These are phyloP conservation scores for Microctenopoma steveboyesi DNA, from an alignment of 2,797 vertebrate genomes.

Conservation along the genomic window DNA sequence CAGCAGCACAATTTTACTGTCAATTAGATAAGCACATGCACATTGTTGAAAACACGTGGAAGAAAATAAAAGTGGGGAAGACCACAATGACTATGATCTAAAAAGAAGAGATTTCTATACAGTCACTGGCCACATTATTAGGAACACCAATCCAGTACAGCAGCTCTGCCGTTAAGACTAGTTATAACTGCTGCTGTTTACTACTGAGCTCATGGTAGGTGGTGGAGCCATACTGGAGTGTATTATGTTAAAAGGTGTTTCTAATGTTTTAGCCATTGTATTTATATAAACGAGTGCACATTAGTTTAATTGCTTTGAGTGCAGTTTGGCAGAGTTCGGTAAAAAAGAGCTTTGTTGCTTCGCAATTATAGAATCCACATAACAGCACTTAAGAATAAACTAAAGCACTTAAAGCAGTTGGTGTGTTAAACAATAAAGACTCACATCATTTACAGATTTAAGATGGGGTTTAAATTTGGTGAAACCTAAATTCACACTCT, in stretches of 20 bases:
- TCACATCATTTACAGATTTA: not conserved
- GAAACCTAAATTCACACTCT: too few relatives aligned
- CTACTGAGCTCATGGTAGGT: too few relatives aligned
- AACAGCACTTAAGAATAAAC: slow-evolving; percentile 45
- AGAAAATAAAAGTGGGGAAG: not conserved
- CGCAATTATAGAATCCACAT: slow-evolving; percentile 1
- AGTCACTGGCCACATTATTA: not conserved
- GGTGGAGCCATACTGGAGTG: too few relatives aligned
- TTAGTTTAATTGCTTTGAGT: not conserved
- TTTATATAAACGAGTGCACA: too few relatives aligned
- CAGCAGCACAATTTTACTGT: slow-evolving; percentile 57
- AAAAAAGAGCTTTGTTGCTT: slow-evolving; percentile 8
- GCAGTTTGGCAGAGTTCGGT: not conserved
- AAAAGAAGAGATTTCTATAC: not conserved
- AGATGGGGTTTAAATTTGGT: not conserved
- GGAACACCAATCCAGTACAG: too few relatives aligned
- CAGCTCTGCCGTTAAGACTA: too few relatives aligned
- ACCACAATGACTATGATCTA: not conserved
- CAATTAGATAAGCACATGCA: slow-evolving; percentile 43
- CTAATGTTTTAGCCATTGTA: too few relatives aligned
- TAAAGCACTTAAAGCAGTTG: slow-evolving; percentile 4
- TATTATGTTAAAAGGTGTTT: too few relatives aligned
- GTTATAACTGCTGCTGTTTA: too few relatives aligned
- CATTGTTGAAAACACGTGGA: slow-evolving; percentile 10
- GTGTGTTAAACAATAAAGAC: not conserved